Percentiles rank a stretch among this genome's conserved stretches.
phyloP scores from a whole-genome alignment of 2,888 invertebrate species.

The Dermolepida albohirtum region DNA sequence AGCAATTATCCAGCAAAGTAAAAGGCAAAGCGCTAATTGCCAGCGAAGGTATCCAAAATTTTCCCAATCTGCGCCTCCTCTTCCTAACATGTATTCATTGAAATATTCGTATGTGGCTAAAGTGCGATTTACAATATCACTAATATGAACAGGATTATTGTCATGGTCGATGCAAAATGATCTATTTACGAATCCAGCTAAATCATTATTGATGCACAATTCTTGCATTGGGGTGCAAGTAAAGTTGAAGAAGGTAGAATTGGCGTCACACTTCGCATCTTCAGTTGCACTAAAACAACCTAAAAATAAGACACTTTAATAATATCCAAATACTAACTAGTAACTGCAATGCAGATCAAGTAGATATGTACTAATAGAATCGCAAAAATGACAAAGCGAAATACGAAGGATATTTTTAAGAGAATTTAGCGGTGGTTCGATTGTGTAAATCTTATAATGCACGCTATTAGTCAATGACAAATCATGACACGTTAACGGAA shows the following conservation, averaged over 20 bases:
- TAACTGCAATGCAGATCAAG: no score
- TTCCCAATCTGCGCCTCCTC: conserved; percentile 77
- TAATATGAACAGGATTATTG: conserved; percentile 64
- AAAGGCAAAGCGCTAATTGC: conserved; percentile 84
- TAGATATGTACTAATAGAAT: no score
- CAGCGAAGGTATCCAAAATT: conserved; percentile 82
- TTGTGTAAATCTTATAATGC: no score
- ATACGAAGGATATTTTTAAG: no score
- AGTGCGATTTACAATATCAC: conserved; percentile 67
- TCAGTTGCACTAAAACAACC: conserved; percentile 77
- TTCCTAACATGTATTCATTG: conserved; percentile 83
- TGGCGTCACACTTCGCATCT: conserved; percentile 67
- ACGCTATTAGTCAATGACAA: no score
- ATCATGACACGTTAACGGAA: no score
- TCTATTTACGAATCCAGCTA: conserved; percentile 63
- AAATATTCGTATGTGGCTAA: conserved; percentile 67
- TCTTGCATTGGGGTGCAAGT: conserved; percentile 67
- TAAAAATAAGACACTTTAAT: conserved; percentile 54
- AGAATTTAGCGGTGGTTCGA: no score
- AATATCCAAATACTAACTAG: background rate
- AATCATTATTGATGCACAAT: conserved; percentile 67
- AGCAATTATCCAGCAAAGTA: conserved; percentile 84
- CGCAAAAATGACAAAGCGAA: no score
- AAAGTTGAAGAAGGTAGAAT: conserved; percentile 69
- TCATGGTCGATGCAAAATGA: conserved; percentile 65